A percentile compares a stretch with the other conserved stretches of the same genome.
These are phyloP conservation scores for Ischnura elegans DNA, from an alignment of 2,888 invertebrate species.

Conservation along the genomic window DNA sequence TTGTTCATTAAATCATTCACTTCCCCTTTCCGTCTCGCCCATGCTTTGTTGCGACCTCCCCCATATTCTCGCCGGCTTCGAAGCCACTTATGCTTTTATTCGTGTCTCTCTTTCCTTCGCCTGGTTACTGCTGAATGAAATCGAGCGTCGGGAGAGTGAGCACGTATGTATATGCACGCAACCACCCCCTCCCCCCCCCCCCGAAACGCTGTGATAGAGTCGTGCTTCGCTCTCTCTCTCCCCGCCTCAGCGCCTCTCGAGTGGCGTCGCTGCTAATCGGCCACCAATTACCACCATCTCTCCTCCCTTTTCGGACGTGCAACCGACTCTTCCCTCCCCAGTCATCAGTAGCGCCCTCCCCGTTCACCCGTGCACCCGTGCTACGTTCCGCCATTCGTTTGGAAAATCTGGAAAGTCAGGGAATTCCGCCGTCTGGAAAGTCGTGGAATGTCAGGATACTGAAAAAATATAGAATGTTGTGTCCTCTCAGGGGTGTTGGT, in stretches of 20 bases:
- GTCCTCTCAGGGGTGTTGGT: too few species aligned
- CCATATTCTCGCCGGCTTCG: too few species aligned
- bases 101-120: background rate
- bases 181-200: background rate
- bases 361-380: background rate
- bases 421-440: too few species aligned
- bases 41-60: too few species aligned
- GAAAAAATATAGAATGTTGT: too few species aligned
- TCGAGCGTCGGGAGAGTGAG: background rate
- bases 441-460: too few species aligned
- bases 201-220: background rate
- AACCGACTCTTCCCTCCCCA: background rate
- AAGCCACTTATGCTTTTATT: too few species aligned
- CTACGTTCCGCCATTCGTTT: too few species aligned
- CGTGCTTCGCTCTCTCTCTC: background rate
- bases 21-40: too few species aligned
- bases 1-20: too few species aligned
- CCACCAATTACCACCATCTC: conserved; percentile 7
- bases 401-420: too few species aligned
- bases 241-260: background rate
- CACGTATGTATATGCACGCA: background rate
- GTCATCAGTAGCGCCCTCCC: background rate
- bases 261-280: conserved; percentile 1
- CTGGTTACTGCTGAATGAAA: background rate
- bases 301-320: background rate